A percentile compares a stretch with the other conserved stretches of the same genome.
phyloP scores from a whole-genome alignment of 2,797 vertebrate species.

The Vespertilio murinus region DNA sequence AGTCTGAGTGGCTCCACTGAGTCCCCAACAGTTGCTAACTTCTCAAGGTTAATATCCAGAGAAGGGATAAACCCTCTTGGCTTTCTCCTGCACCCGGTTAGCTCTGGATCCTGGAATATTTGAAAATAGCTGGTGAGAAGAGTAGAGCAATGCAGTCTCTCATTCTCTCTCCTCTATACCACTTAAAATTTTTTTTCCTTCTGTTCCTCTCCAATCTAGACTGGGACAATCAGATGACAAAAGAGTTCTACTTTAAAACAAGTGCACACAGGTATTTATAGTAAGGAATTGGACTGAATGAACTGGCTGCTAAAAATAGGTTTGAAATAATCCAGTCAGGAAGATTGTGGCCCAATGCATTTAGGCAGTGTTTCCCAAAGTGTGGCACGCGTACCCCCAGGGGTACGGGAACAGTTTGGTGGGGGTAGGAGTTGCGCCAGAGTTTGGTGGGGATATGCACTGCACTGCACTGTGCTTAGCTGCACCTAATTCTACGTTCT shows the following conservation, averaged over 20 bases:
- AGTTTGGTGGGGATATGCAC: no score
- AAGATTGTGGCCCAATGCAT: constrained; percentile 56
- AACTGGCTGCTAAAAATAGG: constrained; percentile 76
- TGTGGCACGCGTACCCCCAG: no score
- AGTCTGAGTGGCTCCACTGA: neutral
- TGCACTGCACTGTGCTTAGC: no score
- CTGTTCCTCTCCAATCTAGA: constrained; percentile 44
- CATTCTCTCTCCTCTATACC: neutral
- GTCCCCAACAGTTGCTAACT: neutral
- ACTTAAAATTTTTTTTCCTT: neutral
- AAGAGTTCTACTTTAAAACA: constrained; percentile 70
- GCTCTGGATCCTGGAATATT: neutral
- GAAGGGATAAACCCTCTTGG: neutral
- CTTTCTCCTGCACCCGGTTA: neutral
- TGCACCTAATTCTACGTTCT: no score
- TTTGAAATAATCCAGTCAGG: constrained; percentile 65
- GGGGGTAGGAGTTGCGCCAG: no score
- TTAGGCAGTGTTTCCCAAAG: no score
- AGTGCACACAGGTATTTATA: constrained; percentile 80
- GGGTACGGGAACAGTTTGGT: no score
- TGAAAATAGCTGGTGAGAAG: neutral
- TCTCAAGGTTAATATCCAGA: neutral
- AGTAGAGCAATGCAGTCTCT: neutral
- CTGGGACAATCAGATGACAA: constrained; percentile 74
- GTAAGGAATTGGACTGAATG: constrained; percentile 76